Evolutionary conservation across 1,140 invertebrate species (phyloP).

Genomic region (Acromyrmex charruanus): DNA sequence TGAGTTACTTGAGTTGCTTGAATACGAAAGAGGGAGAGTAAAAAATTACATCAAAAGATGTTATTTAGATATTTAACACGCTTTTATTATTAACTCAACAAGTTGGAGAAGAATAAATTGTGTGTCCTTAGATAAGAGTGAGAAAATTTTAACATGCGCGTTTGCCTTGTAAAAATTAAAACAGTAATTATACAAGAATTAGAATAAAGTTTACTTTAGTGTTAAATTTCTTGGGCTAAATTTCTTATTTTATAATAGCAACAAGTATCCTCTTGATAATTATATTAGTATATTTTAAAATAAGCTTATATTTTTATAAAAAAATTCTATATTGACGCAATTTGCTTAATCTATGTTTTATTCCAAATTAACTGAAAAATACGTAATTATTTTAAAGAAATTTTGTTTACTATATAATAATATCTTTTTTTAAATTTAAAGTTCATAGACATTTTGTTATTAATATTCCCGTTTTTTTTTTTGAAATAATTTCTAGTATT

Average conservation of each 20-base stretch:
- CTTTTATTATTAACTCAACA: slow-evolving; percentile 25
- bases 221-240: slow-evolving; percentile 37
- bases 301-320: background rate
- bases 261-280: background rate
- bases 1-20: background rate
- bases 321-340: background rate
- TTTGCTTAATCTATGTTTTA: background rate
- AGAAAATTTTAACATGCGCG: slow-evolving; percentile 6
- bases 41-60: background rate
- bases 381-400: background rate
- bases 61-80: background rate
- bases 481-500: background rate
- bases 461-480: background rate
- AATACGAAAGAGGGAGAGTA: background rate
- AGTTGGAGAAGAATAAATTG: background rate
- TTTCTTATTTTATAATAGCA: slow-evolving; percentile 12
- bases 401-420: background rate
- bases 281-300: background rate
- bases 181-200: slow-evolving; percentile 5
- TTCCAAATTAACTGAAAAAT: background rate
- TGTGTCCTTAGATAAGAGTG: background rate
- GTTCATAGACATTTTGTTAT: background rate
- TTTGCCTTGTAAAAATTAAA: slow-evolving; percentile 28
- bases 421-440: background rate
- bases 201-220: background rate